Conservation (phyloP, 2,797 vertebrate genomes). For the Tauraco hartlaubi region DNA sequence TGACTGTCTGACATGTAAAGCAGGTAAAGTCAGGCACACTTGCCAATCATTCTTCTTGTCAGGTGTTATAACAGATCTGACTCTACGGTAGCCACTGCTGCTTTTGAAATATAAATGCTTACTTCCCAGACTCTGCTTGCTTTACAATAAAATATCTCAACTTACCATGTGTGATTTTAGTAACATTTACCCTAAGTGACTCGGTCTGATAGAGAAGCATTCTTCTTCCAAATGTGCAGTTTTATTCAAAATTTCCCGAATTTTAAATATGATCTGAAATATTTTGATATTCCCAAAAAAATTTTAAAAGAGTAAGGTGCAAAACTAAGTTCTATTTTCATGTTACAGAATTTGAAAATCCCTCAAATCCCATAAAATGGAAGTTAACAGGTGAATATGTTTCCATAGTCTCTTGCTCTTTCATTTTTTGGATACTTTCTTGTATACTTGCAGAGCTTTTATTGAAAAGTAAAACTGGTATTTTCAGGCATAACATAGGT, state of each 20-base stretch:
- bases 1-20: not conserved
- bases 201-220: not conserved
- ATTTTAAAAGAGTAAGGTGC: not conserved
- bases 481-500: not conserved
- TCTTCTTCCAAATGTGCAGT: not conserved
- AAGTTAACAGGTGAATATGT: not conserved
- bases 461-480: not conserved
- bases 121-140: not conserved
- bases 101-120: not conserved
- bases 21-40: not conserved
- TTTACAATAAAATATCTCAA: not conserved
- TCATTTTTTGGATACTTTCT: not conserved
- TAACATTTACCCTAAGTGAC: not conserved
- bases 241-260: not conserved
- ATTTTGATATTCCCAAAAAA: not conserved
- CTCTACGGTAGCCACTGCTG: not conserved
- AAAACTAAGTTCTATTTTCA: not conserved
- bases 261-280: not conserved
- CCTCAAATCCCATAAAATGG: not conserved
- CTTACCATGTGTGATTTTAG: not conserved
- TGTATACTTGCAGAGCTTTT: not conserved
- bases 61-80: not conserved
- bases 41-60: not conserved
- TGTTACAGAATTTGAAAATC: not conserved
- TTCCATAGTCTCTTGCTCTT: not conserved